phyloP scores from a whole-genome alignment of 2,797 vertebrate genomes.

The Phylloscopus collybita region DNA sequence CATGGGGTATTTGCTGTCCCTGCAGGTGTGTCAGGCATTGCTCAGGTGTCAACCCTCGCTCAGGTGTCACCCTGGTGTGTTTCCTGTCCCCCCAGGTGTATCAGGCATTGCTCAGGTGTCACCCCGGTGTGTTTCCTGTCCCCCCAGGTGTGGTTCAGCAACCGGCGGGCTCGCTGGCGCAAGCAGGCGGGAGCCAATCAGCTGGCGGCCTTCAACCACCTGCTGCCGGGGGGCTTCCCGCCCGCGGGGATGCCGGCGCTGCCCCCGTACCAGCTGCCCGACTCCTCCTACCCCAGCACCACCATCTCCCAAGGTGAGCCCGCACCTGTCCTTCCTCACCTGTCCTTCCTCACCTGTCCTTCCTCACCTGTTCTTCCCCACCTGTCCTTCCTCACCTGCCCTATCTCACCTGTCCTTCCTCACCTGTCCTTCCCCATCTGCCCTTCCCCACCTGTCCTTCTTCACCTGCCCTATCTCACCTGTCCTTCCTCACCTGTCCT shows the following conservation, averaged over 20 bases:
- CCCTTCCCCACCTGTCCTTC: too few relatives aligned
- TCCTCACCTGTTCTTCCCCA: not conserved
- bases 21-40: too few relatives aligned
- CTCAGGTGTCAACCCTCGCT: too few relatives aligned
- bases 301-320: slow-evolving; percentile 92
- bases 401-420: too few relatives aligned
- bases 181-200: slow-evolving; percentile 98
- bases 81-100: not conserved
- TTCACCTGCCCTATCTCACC: too few relatives aligned
- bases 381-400: not conserved
- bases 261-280: slow-evolving; percentile 94
- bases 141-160: slow-evolving; percentile 96
- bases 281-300: slow-evolving; percentile 89
- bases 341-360: accelerated
- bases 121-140: not conserved
- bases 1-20: too few relatives aligned
- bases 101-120: not conserved
- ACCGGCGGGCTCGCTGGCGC: slow-evolving; percentile 94
- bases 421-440: too few relatives aligned
- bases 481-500: too few relatives aligned
- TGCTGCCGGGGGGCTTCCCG: slow-evolving; percentile 94
- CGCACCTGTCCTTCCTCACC: too few relatives aligned
- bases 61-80: not conserved
- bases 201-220: slow-evolving; percentile 95
- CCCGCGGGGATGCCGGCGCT: slow-evolving; percentile 93